Evolutionary conservation across 2,888 invertebrate genomes (phyloP).

Genomic region (Sialis fuliginosa): DNA sequence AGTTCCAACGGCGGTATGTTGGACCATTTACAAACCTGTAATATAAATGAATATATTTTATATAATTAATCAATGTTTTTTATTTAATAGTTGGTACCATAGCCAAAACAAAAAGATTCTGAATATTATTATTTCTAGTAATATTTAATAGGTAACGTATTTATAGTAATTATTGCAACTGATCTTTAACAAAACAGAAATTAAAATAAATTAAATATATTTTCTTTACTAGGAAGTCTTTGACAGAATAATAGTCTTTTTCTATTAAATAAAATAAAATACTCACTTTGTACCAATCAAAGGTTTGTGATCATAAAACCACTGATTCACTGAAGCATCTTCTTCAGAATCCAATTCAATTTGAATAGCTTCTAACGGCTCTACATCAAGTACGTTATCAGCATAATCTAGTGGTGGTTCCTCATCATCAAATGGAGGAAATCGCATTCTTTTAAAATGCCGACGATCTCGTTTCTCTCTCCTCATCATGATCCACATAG

Average conservation of each 20-base stretch:
- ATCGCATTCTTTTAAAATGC: constrained; percentile 98
- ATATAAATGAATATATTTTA: constrained; percentile 13
- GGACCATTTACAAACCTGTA: constrained; percentile 80
- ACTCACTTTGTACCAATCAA: constrained; percentile 71
- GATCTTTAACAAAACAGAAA: neutral
- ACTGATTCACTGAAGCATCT: constrained; percentile 74
- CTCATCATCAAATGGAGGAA: constrained; percentile 99
- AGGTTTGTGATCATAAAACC: constrained; percentile 99
- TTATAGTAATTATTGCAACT: neutral
- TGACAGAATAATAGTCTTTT: neutral
- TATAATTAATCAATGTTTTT: neutral
- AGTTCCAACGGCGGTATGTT: constrained; percentile 92
- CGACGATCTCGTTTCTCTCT: constrained; percentile 96
- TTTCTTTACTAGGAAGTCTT: neutral
- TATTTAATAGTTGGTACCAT: neutral
- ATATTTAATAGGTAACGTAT: too few relatives aligned
- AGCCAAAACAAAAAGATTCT: neutral
- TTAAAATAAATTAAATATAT: neutral
- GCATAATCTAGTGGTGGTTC: constrained; percentile 99
- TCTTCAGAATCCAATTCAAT: constrained; percentile 95
- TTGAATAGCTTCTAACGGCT: constrained; percentile 96
- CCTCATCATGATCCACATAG: constrained; percentile 99
- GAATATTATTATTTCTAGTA: neutral
- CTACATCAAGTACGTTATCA: constrained; percentile 97
- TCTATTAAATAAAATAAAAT: neutral